These are phyloP conservation scores for Brachyhypopomus occidentalis DNA, from an alignment of 2,113 vertebrate species.

Conservation along the genomic window DNA sequence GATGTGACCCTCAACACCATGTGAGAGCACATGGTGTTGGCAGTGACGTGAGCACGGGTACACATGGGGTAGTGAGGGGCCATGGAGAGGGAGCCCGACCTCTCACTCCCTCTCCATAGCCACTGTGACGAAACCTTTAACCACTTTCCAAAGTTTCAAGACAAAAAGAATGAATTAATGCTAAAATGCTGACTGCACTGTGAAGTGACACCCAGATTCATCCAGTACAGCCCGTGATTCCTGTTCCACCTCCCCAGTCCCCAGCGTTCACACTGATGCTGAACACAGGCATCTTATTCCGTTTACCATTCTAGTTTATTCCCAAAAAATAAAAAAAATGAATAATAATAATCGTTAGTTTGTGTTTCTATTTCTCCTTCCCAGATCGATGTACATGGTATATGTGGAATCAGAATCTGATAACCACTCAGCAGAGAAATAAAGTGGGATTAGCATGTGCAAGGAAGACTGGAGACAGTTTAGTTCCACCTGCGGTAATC, in stretches of 20 bases:
- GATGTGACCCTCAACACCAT: too few species aligned
- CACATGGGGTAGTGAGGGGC: too few species aligned
- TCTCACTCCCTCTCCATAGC: too few species aligned
- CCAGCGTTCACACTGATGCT: background rate
- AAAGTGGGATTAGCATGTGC: background rate
- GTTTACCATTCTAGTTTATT: background rate
- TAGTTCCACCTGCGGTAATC: background rate
- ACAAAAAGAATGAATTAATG: too few species aligned
- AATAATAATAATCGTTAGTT: too few species aligned
- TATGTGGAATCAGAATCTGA: conserved; percentile 3
- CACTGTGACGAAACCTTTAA: too few species aligned
- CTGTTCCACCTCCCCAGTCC: background rate
- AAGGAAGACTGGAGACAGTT: background rate
- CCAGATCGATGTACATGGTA: background rate
- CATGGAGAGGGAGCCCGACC: too few species aligned
- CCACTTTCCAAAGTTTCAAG: too few species aligned
- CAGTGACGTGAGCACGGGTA: too few species aligned
- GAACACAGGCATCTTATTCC: background rate
- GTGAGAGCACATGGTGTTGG: too few species aligned
- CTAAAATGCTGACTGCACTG: too few species aligned
- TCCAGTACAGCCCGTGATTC: background rate
- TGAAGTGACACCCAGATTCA: too few species aligned
- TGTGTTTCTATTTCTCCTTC: background rate
- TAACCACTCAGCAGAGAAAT: background rate
- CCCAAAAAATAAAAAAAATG: background rate